Base-by-base conservation (phyloP, 2,888 invertebrate genomes). In the Zygaena filipendulae region DNA sequence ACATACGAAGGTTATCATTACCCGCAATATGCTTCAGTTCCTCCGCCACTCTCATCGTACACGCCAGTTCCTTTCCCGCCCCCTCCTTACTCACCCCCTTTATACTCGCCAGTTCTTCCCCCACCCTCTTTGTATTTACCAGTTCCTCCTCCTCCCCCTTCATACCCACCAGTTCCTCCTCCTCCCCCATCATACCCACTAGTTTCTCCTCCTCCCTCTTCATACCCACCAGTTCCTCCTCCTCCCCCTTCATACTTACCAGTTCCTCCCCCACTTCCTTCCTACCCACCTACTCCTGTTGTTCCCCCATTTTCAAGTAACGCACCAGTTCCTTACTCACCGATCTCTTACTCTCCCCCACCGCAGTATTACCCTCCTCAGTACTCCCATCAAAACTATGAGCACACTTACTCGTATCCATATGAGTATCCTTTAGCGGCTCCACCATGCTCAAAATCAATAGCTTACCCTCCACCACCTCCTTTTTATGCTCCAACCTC, bases 221-320 rank as follows among this genome's bases (percentile, higher is more conserved):
- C 35, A 4, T 37, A 36, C 18, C 26, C 42, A 16, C 25, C 42
- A 1, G 21, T 13, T 2, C 21, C 25, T 13, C 23, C 32, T 3
- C 27, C 32, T 2, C 18, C 30, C 11, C 26, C 36, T 2, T 20
- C 29, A 10, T 32, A 27, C 22, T 14, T 29, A 9, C 26, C 40
- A 2, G 21, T 19, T n/a, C n/a, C n/a, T n/a, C n/a, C n/a, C n/a
- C n/a, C n/a, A 7, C 31, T 43, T 13, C 11, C 41, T 3, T 16
- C 39, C 6, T 47, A 47, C 27, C 35, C 46, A 2, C 30, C 41
- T n/a, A 12, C 39, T 10, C 36, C 46, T 2, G 9, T 38, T 11
- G 12, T 25, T 10, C 22, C 27, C 25, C 12, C 32, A 4, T 23
- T n/a, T n/a, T 22, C 35, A 11, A 23, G 27, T 11, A 25, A 34